Evolutionary conservation across 2,113 vertebrate species (phyloP).

Genomic region (Martes martes): DNA sequence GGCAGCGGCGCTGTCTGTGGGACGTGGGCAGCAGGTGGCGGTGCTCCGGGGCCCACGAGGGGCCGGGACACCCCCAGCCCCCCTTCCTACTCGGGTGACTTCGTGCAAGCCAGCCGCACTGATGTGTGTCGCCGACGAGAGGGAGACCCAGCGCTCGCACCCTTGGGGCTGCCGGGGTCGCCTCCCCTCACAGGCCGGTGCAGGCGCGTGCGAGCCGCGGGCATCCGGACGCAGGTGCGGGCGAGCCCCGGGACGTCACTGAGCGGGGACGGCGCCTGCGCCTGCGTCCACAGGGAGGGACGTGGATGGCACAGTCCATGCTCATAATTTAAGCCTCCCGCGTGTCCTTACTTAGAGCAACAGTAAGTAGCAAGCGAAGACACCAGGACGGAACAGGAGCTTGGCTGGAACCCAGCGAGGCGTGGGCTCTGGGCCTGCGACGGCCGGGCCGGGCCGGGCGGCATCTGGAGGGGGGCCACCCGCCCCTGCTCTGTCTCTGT

Average conservation of each 20-base stretch:
- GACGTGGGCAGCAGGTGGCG: background rate
- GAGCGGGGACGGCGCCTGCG: background rate
- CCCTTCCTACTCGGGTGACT: background rate
- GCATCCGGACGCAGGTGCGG: background rate
- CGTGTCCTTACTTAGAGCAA: background rate
- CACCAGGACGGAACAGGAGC: background rate
- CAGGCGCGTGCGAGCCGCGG: background rate
- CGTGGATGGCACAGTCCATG: no score
- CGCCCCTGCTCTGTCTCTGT: no score
- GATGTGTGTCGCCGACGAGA: background rate
- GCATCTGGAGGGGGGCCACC: background rate
- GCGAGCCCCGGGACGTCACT: background rate
- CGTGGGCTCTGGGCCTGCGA: accelerated
- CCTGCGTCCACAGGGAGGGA: background rate
- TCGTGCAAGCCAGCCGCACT: background rate
- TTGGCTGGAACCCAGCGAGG: accelerated
- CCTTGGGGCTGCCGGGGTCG: accelerated
- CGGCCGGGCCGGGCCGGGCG: background rate
- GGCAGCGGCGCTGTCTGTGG: no score
- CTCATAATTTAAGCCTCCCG: accelerated
- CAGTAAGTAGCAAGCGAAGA: background rate
- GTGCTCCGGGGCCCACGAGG: background rate
- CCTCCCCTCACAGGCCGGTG: accelerated
- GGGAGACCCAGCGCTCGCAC: background rate
- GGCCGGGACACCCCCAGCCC: background rate